phyloP scores from a whole-genome alignment of 1,140 invertebrate genomes.

The Eurosta solidaginis region DNA sequence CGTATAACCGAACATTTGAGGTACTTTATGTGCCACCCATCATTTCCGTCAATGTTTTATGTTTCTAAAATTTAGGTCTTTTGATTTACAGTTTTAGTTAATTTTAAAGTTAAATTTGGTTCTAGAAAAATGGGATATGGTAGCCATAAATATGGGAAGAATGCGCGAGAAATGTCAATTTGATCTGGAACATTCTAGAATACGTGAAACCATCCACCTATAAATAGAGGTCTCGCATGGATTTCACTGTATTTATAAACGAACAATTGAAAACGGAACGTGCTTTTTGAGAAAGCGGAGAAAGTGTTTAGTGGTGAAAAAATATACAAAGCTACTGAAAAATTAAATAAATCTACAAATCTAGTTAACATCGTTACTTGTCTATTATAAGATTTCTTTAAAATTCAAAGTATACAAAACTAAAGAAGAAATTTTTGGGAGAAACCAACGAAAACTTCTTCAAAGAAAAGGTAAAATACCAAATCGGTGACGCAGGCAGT shows the following conservation, averaged over 20 bases:
- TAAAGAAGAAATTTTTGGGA: neutral
- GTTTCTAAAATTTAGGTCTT: too few species aligned
- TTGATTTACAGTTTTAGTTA: too few species aligned
- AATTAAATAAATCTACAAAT: conserved; percentile 8
- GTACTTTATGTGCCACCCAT: too few species aligned
- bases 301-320: neutral
- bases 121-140: too few species aligned
- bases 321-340: neutral
- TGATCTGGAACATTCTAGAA: conserved; percentile 36
- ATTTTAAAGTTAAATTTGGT: too few species aligned
- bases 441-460: neutral
- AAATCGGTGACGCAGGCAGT: too few species aligned
- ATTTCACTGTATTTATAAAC: conserved; percentile 25
- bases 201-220: conserved; percentile 30
- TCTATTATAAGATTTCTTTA: neutral
- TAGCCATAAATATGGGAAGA: neutral
- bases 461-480: neutral
- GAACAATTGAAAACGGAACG: conserved; percentile 29
- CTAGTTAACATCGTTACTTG: conserved; percentile 10
- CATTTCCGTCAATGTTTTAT: too few species aligned
- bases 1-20: too few species aligned
- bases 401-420: conserved; percentile 13
- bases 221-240: conserved; percentile 26
- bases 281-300: neutral
- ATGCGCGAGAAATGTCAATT: conserved; percentile 31